Evolutionary conservation across 2,888 invertebrate genomes (phyloP).

Genomic region (Philaethria dido): DNA sequence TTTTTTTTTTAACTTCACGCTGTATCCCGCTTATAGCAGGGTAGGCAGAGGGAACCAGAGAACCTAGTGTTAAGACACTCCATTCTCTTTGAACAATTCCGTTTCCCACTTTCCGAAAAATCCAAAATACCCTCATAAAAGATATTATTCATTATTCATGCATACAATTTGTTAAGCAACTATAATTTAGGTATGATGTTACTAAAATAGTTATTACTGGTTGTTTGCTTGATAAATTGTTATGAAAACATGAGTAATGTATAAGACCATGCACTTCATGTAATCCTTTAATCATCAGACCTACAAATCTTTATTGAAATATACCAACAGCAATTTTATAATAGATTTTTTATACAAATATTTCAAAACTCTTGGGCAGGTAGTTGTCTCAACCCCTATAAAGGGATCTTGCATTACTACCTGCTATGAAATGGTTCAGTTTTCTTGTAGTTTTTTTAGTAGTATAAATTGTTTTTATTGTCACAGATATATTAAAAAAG

Average conservation of each 20-base stretch:
- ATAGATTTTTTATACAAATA: background rate
- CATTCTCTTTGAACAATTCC: too few relatives aligned
- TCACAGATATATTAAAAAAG: background rate
- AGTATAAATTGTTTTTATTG: background rate
- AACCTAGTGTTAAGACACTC: too few relatives aligned
- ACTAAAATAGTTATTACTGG: background rate
- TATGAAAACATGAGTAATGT: too few relatives aligned
- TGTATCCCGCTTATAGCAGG: too few relatives aligned
- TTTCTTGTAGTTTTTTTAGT: background rate
- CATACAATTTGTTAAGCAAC: background rate
- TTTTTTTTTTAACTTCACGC: too few relatives aligned
- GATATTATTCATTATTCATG: background rate
- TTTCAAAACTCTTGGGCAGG: background rate
- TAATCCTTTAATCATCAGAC: too few relatives aligned
- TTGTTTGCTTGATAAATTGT: too few relatives aligned
- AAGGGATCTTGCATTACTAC: constrained; percentile 3
- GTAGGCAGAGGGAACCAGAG: too few relatives aligned
- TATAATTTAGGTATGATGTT: background rate
- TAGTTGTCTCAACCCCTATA: constrained; percentile 1
- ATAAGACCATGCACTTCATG: too few relatives aligned
- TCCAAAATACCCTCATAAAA: background rate
- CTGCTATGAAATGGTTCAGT: background rate
- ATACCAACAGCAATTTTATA: background rate
- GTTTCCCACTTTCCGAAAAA: too few relatives aligned
- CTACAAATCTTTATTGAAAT: too few relatives aligned